A percentile compares a stretch with the other conserved stretches of the same genome.
Evolutionary conservation across 1,140 invertebrate genomes (phyloP).

Genomic region (Drosophila arizonae): DNA sequence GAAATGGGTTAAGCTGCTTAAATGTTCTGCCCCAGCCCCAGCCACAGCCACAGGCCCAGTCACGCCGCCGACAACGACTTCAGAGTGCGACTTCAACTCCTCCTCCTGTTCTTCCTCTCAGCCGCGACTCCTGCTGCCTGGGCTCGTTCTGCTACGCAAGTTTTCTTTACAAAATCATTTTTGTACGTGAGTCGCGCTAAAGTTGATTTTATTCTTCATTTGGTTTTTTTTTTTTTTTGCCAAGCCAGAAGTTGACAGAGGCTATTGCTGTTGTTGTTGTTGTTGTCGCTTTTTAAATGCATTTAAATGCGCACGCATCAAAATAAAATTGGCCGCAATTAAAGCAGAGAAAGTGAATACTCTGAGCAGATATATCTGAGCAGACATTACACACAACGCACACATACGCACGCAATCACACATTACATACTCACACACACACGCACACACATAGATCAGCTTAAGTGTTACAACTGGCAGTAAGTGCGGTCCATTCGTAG

Average conservation of each 20-base stretch:
- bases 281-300: slow-evolving; percentile 49
- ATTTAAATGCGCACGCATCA: slow-evolving; percentile 67
- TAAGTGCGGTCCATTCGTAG: slow-evolving; percentile 34
- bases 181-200: slow-evolving; percentile 52
- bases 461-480: slow-evolving; percentile 24
- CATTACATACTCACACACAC: not conserved
- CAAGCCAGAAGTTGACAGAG: slow-evolving; percentile 21
- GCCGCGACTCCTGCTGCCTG: not conserved
- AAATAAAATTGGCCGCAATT: slow-evolving; percentile 72
- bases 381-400: slow-evolving; percentile 14
- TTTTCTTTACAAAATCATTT: slow-evolving; percentile 46
- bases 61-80: too few relatives aligned
- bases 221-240: slow-evolving; percentile 28
- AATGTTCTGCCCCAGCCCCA: slow-evolving; percentile 57
- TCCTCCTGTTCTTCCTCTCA: slow-evolving; percentile 1
- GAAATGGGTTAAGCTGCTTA: slow-evolving; percentile 80
- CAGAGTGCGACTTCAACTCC: not conserved
- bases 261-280: slow-evolving; percentile 2
- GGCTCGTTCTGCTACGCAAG: not conserved
- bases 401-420: slow-evolving; percentile 3
- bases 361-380: slow-evolving; percentile 57
- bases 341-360: slow-evolving; percentile 74
- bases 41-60: not conserved
- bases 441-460: not conserved
- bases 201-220: slow-evolving; percentile 3